Percentiles rank a stretch among this genome's conserved stretches.
Evolutionary conservation across 2,888 invertebrate species (phyloP).

Genomic region (Sesia apiformis): DNA sequence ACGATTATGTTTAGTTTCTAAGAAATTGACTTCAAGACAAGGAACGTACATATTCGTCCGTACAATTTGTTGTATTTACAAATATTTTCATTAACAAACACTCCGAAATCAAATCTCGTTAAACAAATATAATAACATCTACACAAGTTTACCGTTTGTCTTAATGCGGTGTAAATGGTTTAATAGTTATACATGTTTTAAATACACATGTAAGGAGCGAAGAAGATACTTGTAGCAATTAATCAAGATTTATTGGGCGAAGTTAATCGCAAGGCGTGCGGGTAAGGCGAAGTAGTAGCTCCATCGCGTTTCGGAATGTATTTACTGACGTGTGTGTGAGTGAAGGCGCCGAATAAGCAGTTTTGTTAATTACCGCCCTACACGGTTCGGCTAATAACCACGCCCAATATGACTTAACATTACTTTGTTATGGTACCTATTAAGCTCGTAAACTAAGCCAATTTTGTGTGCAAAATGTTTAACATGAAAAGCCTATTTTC

Average conservation of each 20-base stretch:
- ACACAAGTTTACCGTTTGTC: conserved; percentile 4
- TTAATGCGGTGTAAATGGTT: conserved; percentile 8
- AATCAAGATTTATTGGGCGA: conserved; percentile 44
- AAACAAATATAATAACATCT: conserved; percentile 1
- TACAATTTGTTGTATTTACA: neutral
- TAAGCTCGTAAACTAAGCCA: too few relatives aligned
- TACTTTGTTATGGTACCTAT: conserved; percentile 8
- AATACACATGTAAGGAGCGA: conserved; percentile 15
- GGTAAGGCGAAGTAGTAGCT: conserved; percentile 7
- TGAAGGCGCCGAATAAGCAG: conserved; percentile 25
- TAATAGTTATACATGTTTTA: conserved; percentile 6
- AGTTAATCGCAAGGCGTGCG: conserved; percentile 24
- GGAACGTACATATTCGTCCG: neutral
- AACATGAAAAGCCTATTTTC: too few relatives aligned
- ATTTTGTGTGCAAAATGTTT: too few relatives aligned
- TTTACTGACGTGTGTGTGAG: conserved; percentile 1
- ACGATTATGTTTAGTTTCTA: neutral
- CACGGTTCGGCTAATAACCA: conserved; percentile 15
- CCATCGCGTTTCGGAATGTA: neutral
- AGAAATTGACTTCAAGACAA: neutral
- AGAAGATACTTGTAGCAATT: conserved; percentile 22
- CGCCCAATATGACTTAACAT: conserved; percentile 9
- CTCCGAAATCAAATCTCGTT: conserved; percentile 5
- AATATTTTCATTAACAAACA: conserved; percentile 7
- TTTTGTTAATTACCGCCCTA: conserved; percentile 29